These are phyloP conservation scores for Rhynchophorus ferrugineus DNA, from an alignment of 1,140 invertebrate genomes.

Conservation along the genomic window DNA sequence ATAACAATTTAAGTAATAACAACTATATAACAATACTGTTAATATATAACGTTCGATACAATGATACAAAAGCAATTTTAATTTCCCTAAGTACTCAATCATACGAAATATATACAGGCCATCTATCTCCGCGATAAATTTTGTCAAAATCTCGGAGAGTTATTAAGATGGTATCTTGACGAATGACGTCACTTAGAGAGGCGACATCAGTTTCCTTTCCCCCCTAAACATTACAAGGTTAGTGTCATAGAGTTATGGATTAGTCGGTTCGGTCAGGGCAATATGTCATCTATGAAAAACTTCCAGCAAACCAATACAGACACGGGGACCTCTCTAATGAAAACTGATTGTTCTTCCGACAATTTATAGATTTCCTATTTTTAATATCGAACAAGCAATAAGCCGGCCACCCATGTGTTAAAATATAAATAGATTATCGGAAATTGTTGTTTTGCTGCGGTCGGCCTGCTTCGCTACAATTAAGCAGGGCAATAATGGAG, in stretches of 20 bases:
- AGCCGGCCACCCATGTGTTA: neutral
- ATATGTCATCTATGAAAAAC: conserved; percentile 27
- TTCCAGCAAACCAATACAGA: conserved; percentile 11
- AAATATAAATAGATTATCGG: neutral
- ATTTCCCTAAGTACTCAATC: conserved; percentile 19
- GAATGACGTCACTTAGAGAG: conserved; percentile 31
- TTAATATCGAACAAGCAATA: neutral
- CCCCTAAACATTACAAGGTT: conserved; percentile 28
- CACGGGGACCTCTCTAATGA: conserved; percentile 1
- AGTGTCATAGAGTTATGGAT: conserved; percentile 34
- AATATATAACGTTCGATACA: neutral
- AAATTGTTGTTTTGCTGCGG: neutral
- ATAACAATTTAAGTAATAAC: too few species aligned
- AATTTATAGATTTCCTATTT: neutral
- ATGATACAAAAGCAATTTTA: conserved; percentile 10
- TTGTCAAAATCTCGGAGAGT: conserved; percentile 20
- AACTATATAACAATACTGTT: too few species aligned
- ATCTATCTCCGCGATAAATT: conserved; percentile 19
- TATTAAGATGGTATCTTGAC: conserved; percentile 29
- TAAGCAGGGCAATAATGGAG: neutral
- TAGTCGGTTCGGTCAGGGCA: conserved; percentile 24
- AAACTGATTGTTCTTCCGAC: conserved; percentile 7
- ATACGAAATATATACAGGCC: conserved; percentile 10
- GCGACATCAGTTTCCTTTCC: conserved; percentile 28
- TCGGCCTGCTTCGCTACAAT: neutral